These are phyloP conservation scores for Bagarius yarrelli DNA, from an alignment of 2,113 vertebrate species.

Conservation along the genomic window DNA sequence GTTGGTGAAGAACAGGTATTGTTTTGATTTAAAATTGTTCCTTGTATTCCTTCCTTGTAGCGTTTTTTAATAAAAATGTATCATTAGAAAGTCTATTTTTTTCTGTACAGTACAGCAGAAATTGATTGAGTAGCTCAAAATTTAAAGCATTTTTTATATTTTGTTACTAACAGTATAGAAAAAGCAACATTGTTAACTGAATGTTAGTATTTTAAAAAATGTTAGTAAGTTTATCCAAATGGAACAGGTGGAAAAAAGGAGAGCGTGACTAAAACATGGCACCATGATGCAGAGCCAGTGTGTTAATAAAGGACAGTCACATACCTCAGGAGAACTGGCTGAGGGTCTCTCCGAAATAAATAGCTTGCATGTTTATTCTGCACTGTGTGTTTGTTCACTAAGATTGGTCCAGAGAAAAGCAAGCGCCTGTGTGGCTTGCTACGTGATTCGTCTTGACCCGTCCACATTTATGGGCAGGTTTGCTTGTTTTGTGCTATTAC, in stretches of 20 bases:
- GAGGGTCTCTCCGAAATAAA: not conserved
- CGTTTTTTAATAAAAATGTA: too few relatives aligned
- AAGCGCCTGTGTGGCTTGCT: not conserved
- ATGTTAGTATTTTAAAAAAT: too few relatives aligned
- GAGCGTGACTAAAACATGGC: not conserved
- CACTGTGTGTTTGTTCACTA: constrained; percentile 14
- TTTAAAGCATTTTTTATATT: not conserved
- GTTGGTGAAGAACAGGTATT: too few relatives aligned
- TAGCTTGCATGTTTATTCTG: not conserved
- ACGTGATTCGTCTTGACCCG: not conserved
- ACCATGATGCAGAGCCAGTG: not conserved
- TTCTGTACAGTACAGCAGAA: too few relatives aligned
- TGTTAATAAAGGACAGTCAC: constrained; percentile 4
- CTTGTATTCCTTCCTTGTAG: too few relatives aligned
- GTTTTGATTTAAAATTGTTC: too few relatives aligned
- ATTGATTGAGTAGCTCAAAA: too few relatives aligned
- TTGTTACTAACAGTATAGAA: not conserved
- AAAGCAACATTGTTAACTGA: not conserved
- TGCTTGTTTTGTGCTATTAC: constrained; percentile 38
- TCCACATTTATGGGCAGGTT: not conserved
- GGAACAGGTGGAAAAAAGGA: too few relatives aligned
- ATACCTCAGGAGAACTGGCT: not conserved
- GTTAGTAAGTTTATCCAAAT: too few relatives aligned
- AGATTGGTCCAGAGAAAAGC: constrained; percentile 8
- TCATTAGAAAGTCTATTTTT: too few relatives aligned